A percentile compares a stretch with the other conserved stretches of the same genome.
phyloP scores from a whole-genome alignment of 2,888 invertebrate genomes.

The Tetrapedia diversipes region DNA sequence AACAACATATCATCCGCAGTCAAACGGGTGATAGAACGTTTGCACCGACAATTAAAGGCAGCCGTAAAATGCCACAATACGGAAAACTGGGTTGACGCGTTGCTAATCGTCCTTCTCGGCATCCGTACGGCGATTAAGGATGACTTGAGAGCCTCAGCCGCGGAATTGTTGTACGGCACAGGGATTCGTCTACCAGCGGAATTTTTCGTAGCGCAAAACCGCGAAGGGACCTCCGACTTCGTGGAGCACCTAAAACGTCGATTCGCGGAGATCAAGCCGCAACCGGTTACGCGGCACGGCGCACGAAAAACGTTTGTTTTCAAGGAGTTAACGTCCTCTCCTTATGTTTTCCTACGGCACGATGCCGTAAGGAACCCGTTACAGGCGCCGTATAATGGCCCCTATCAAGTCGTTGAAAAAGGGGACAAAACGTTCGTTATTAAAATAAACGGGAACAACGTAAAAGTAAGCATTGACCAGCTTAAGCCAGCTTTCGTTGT shows the following conservation, averaged over 20 bases:
- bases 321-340: constrained; percentile 24
- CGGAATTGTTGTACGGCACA: constrained; percentile 66
- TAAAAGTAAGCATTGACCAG: not conserved
- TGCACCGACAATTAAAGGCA: no score
- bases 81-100: no score
- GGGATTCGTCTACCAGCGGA: constrained; percentile 55
- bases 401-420: no score
- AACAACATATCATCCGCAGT: constrained; percentile 41
- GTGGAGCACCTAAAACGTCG: not conserved
- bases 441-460: not conserved
- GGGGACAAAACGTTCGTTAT: not conserved
- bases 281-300: constrained; percentile 5
- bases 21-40: constrained; percentile 57
- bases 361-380: constrained; percentile 36
- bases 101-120: constrained; percentile 66
- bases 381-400: constrained; percentile 42
- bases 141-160: constrained; percentile 66
- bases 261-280: constrained; percentile 6
- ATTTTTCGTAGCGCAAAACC: not conserved
- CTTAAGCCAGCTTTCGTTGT: constrained; percentile 6
- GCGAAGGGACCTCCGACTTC: not conserved
- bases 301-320: constrained; percentile 28
- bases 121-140: constrained; percentile 65
- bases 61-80: no score
- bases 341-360: constrained; percentile 52